A percentile compares a stretch with the other conserved stretches of the same genome.
Conservation (phyloP, 1,140 invertebrate genomes). For the Dendroctonus valens region DNA sequence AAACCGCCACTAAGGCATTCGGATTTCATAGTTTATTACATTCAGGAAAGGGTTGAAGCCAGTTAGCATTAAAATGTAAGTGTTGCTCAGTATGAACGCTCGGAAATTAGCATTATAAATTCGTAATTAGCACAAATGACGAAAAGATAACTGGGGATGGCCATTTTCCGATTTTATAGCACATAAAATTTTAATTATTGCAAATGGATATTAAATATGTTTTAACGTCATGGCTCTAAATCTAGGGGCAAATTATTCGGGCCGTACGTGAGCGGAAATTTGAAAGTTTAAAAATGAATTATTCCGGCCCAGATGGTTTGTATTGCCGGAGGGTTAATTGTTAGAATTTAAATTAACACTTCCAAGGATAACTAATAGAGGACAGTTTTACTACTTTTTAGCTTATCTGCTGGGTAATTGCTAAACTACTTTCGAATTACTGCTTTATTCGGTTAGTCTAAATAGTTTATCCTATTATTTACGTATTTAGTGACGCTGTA, state of each 20-base stretch:
- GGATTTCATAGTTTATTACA: too few species aligned
- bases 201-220: constrained; percentile 20
- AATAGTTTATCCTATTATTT: too few species aligned
- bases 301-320: constrained; percentile 11
- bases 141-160: constrained; percentile 12
- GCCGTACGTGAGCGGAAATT: constrained; percentile 21
- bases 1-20: too few species aligned
- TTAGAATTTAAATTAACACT: constrained; percentile 18
- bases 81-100: too few species aligned
- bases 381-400: background rate
- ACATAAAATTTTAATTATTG: constrained; percentile 19
- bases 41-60: too few species aligned
- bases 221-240: constrained; percentile 18
- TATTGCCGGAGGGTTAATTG: constrained; percentile 17
- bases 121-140: constrained; percentile 6
- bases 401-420: too few species aligned
- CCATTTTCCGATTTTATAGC: constrained; percentile 8
- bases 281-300: constrained; percentile 23
- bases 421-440: too few species aligned
- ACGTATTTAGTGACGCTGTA: too few species aligned
- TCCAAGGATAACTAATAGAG: constrained; percentile 6
- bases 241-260: constrained; percentile 12
- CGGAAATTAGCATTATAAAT: too few species aligned
- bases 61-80: too few species aligned
- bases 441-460: too few species aligned